Conservation (phyloP, 1,140 invertebrate species). For the Bradysia coprophila region DNA sequence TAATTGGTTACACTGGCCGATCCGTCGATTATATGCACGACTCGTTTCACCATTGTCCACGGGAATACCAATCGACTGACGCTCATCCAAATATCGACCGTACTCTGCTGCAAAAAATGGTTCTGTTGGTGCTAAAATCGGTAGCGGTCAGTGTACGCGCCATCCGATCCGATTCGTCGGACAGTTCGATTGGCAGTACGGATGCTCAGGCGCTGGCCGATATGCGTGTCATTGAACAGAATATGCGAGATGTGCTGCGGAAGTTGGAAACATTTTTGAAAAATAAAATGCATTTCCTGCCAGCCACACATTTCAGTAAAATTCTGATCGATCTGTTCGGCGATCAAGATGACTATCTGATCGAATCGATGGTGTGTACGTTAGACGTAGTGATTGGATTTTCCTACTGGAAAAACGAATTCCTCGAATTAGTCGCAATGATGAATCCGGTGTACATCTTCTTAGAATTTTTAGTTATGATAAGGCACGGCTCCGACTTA, state of each 20-base stretch:
- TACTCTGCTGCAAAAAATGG: conserved; percentile 66
- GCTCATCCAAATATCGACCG: conserved; percentile 31
- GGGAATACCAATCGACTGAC: conserved; percentile 9
- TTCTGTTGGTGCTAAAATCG: conserved; percentile 66
- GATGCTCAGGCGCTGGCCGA: conserved; percentile 47
- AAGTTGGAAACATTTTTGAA: conserved; percentile 70
- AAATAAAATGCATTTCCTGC: conserved; percentile 62
- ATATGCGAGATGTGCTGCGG: conserved; percentile 61
- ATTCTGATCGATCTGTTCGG: conserved; percentile 75
- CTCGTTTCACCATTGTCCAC: conserved; percentile 5
- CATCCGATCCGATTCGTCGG: conserved; percentile 66
- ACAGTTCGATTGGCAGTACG: conserved; percentile 60
- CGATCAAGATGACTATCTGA: conserved; percentile 78
- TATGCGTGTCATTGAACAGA: conserved; percentile 70
- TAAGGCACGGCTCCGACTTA: conserved; percentile 65
- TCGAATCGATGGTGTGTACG: conserved; percentile 84
- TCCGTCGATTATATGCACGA: conserved; percentile 6
- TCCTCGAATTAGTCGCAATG: conserved; percentile 52
- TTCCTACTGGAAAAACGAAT: conserved; percentile 57
- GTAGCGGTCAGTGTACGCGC: conserved; percentile 81
- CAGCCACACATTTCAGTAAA: conserved; percentile 68
- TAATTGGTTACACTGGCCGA: conserved; percentile 30
- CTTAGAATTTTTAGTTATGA: conserved; percentile 63
- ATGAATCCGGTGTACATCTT: conserved; percentile 68
- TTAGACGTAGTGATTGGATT: conserved; percentile 71